A percentile compares a stretch with the other conserved stretches of the same genome.
Conservation (phyloP, 2,113 vertebrate species). For the Eublepharis macularius region DNA sequence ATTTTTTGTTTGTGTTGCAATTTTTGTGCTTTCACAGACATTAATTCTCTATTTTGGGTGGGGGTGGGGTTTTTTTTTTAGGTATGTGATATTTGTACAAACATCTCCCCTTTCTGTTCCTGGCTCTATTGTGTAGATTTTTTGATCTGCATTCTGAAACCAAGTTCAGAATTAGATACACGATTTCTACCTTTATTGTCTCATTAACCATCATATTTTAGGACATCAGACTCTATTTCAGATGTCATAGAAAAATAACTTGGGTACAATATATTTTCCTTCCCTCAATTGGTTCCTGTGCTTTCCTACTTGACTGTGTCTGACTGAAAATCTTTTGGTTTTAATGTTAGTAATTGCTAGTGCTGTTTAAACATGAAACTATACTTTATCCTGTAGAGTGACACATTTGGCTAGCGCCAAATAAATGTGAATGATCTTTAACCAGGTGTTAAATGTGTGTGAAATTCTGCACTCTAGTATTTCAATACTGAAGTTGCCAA, state of each 20-base stretch:
- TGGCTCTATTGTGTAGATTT: too few relatives aligned
- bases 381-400: background rate
- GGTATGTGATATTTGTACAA: too few relatives aligned
- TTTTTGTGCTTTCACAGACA: too few relatives aligned
- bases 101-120: too few relatives aligned
- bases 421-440: background rate
- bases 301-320: background rate
- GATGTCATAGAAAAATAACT: background rate
- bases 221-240: background rate
- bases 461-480: background rate
- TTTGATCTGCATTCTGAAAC: too few relatives aligned
- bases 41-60: too few relatives aligned
- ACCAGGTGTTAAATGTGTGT: conserved; percentile 13
- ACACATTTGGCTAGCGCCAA: background rate
- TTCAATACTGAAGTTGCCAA: background rate
- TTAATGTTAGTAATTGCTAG: background rate
- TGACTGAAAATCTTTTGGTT: background rate
- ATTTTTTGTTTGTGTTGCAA: too few relatives aligned
- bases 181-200: background rate
- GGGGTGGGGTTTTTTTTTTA: too few relatives aligned
- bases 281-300: too few relatives aligned
- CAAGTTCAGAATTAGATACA: too few relatives aligned
- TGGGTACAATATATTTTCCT: background rate
- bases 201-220: background rate
- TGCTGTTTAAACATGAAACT: background rate